These are phyloP conservation scores for Pelochelys cantorii DNA, from an alignment of 2,797 vertebrate species.

Conservation along the genomic window DNA sequence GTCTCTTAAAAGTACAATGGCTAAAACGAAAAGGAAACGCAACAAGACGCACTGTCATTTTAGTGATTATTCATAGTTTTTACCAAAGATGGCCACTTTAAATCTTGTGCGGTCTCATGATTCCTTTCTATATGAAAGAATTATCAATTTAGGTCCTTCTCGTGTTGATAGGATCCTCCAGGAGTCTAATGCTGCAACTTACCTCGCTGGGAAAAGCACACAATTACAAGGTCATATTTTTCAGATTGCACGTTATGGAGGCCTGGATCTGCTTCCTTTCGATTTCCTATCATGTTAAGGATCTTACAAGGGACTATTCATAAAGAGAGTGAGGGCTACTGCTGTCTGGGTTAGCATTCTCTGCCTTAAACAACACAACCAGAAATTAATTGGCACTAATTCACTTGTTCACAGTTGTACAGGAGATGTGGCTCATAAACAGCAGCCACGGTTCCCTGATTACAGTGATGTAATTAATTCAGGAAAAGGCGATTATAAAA, in stretches of 20 bases:
- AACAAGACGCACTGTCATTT: neutral
- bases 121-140: neutral
- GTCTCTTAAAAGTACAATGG: neutral
- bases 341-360: neutral
- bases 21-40: neutral
- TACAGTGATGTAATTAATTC: conserved; percentile 70
- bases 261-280: neutral
- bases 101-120: neutral
- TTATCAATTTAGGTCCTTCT: neutral
- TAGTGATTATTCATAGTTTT: neutral
- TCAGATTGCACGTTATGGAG: neutral
- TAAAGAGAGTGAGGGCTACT: conserved; percentile 4
- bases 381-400: conserved; percentile 62
- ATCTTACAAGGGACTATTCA: neutral
- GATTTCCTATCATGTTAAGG: neutral
- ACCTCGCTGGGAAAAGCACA: neutral
- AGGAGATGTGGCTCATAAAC: conserved; percentile 59
- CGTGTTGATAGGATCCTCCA: neutral
- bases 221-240: neutral
- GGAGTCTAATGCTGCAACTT: neutral
- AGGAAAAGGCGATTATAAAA: conserved; percentile 63
- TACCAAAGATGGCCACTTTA: neutral
- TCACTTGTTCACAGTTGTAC: conserved; percentile 58
- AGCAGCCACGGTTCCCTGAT: conserved; percentile 64
- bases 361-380: conserved; percentile 23